Percentiles rank a stretch among this genome's conserved stretches.
Conservation (phyloP, 2,888 invertebrate genomes). For the Dolichopus griseipennis region DNA sequence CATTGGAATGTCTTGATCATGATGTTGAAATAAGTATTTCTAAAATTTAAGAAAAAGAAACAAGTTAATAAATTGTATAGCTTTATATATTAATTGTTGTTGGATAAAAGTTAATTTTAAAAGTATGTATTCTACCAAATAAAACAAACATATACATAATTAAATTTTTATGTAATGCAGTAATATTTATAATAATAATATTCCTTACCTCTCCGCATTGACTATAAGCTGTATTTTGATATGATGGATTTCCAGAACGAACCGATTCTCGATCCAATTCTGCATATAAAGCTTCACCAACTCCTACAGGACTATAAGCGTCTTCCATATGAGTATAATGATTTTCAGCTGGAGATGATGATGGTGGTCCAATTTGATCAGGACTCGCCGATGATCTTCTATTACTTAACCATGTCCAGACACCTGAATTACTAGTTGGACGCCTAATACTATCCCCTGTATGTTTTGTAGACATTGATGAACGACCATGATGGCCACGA, state of each 20-base stretch:
- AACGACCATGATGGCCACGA: constrained; percentile 37
- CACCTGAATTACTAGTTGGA: constrained; percentile 43
- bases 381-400: constrained; percentile 41
- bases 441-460: constrained; percentile 44
- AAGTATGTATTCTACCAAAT: too few species aligned
- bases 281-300: constrained; percentile 59
- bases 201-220: constrained; percentile 43
- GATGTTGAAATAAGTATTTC: constrained; percentile 42
- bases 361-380: constrained; percentile 46
- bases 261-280: constrained; percentile 56
- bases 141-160: not conserved
- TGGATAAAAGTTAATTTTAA: not conserved
- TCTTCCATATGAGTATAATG: constrained; percentile 66
- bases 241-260: constrained; percentile 50
- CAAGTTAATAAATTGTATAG: too few species aligned
- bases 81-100: not conserved
- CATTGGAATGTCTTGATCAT: constrained; percentile 46
- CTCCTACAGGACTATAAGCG: constrained; percentile 48
- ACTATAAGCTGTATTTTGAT: constrained; percentile 62
- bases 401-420: constrained; percentile 42
- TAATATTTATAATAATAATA: not conserved
- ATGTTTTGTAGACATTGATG: constrained; percentile 41
- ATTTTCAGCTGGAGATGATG: constrained; percentile 53
- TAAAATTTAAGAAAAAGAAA: constrained; percentile 19
- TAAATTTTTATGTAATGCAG: not conserved